Percentiles rank a stretch among this genome's conserved stretches.
Conservation (phyloP, 2,888 invertebrate species). For the Heliconius charithonia region DNA sequence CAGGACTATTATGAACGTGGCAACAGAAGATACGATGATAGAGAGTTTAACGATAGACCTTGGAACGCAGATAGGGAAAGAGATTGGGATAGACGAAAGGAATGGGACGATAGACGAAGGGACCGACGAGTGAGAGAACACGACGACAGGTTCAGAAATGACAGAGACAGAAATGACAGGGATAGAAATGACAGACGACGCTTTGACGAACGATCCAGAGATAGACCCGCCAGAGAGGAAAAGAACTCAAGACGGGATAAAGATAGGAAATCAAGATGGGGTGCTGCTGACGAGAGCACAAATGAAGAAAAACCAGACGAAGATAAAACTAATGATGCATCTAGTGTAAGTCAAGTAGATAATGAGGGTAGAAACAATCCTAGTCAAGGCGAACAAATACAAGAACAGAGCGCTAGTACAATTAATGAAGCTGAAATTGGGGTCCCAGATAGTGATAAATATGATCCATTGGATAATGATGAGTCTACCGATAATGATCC, state of each 20-base stretch:
- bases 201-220: conserved; percentile 56
- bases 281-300: conserved; percentile 64
- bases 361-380: conserved; percentile 31
- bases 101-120: conserved; percentile 67
- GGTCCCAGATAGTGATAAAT: conserved; percentile 7
- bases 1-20: conserved; percentile 75
- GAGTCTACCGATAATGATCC: conserved; percentile 28
- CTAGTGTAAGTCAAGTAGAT: conserved; percentile 45
- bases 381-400: conserved; percentile 39
- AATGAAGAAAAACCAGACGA: conserved; percentile 18
- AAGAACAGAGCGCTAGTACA: conserved; percentile 34
- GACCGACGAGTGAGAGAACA: conserved; percentile 61
- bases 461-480: conserved; percentile 29
- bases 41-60: conserved; percentile 69
- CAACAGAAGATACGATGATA: conserved; percentile 72
- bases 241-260: conserved; percentile 62
- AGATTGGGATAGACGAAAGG: conserved; percentile 62
- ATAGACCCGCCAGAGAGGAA: conserved; percentile 49
- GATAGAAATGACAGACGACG: conserved; percentile 59
- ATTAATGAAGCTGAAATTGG: conserved; percentile 33
- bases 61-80: conserved; percentile 68
- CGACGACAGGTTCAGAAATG: conserved; percentile 58
- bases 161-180: conserved; percentile 55
- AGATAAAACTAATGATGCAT: conserved; percentile 17
- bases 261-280: conserved; percentile 78